Percentiles rank a stretch among this genome's conserved stretches.
phyloP scores from a whole-genome alignment of 2,888 invertebrate species.

The Dysmachus trigonus region DNA sequence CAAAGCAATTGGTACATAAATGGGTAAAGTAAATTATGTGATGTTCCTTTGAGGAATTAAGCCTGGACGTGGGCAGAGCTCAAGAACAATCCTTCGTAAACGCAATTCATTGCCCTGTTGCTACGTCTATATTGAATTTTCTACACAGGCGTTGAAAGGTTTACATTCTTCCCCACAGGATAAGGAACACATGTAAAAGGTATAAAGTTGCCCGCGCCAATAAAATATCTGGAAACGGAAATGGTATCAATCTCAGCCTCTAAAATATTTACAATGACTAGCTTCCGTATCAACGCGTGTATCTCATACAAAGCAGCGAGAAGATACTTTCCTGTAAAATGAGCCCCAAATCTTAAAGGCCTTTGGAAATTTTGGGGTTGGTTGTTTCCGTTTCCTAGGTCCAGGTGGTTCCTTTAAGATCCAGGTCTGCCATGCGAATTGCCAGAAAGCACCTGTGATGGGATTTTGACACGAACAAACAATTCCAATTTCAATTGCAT shows the following conservation, averaged over 20 bases:
- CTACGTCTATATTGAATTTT: neutral
- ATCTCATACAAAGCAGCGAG: neutral
- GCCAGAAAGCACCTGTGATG: neutral
- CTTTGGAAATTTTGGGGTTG: neutral
- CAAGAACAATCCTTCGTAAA: neutral
- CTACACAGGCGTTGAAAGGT: neutral
- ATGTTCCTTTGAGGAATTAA: neutral
- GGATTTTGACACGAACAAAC: neutral
- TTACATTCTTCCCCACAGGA: neutral
- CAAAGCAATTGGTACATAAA: neutral
- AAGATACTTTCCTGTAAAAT: neutral
- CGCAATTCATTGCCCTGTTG: neutral
- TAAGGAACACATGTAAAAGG: neutral
- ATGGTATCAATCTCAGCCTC: neutral
- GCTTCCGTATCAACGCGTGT: neutral
- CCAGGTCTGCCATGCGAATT: neutral
- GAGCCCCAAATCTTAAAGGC: neutral
- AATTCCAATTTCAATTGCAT: neutral
- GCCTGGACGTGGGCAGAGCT: neutral
- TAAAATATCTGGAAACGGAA: neutral
- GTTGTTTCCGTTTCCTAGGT: neutral
- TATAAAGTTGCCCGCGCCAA: neutral
- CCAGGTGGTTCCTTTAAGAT: neutral
- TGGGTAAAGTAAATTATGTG: neutral
- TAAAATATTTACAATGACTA: neutral